Base-by-base conservation (phyloP, 2,797 vertebrate species). In the Epinephelus coioides region DNA sequence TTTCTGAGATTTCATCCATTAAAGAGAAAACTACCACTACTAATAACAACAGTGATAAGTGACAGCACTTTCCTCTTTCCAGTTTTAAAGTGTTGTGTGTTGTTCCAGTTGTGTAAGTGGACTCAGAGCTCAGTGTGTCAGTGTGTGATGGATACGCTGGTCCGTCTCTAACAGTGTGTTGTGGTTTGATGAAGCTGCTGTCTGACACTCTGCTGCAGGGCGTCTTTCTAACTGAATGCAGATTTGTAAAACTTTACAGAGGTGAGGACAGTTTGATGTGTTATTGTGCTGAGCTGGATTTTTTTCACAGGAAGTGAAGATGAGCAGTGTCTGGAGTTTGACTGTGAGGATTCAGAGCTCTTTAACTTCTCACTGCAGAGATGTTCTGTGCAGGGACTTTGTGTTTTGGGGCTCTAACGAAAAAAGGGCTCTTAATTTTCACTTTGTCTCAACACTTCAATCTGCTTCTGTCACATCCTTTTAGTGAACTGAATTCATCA, bases 241-340 rank as follows among this genome's bases (percentile, higher is more conserved):
- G 68, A 87, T 86, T 83, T 79, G 73, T 69, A 66, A 79, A 86
- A 84, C 60, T 79, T 69, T 75, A 25, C 65, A 30, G 50, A 71
- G 67, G 53, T 67, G 69, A 78, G 43, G 53, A 75, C 66, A 68
- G 76, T 66, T 69, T 78, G 84, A 85, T 83, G 86, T 76, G 85
- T 79, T 70, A 66, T 90, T 86, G 54, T 90, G 90, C 87, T 90
- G 90, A 92, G 81, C 71, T 56, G 46, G 66, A 69, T 55, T 51
- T 44, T 44, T 81, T 86, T 76, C 7, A 14, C 21, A 49, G 51
- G 79, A 89, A 88, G 80, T 70, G 73, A 17, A 50, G 68, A 46
- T 2, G 57, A 47, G 54, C 40, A 6, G 40, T 18, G 10, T 73
- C 65, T 70, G 43, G 27, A 79, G 57, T 69, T 40, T 61, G 21